These are phyloP conservation scores for human DNA, from an alignment of 2,113 vertebrate species.

Conservation along the genomic window GRCh38 chr9:4445001-4445500, in stretches of 20 bases:
- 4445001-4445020: neutral
- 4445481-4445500: no score
- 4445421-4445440: no score
- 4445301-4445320: neutral
- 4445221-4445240: neutral
- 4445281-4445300: neutral
- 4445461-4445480: no score
- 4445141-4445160: neutral
- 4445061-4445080: neutral
- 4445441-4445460: no score
- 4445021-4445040: neutral
- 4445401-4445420: no score
- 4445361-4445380: no score
- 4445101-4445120: neutral
- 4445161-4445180: neutral
- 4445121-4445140: neutral
- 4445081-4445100: neutral
- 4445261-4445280: neutral
- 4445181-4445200: neutral
- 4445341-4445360: no score
- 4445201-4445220: neutral
- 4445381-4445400: no score
- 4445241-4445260: neutral
- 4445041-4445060: slow-evolving; percentile 34
- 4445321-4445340: neutral